Evolutionary conservation across 2,113 vertebrate species (phyloP).

Genomic region (Saccopteryx leptura): DNA sequence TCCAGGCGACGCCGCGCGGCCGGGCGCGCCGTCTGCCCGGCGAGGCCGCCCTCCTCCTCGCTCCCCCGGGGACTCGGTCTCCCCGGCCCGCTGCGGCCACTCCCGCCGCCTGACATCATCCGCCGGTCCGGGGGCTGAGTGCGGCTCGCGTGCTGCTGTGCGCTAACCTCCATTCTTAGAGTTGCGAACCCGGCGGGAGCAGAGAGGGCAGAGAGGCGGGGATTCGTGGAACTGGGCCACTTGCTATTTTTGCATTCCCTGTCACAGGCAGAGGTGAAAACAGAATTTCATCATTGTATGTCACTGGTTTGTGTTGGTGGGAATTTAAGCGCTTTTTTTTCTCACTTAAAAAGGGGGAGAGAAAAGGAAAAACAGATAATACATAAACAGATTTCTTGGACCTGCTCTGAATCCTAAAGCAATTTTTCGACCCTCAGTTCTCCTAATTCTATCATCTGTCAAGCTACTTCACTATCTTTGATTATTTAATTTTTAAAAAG

Average conservation of each 20-base stretch:
- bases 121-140: conserved; percentile 80
- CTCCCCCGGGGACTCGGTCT: conserved; percentile 80
- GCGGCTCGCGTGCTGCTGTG: conserved; percentile 62
- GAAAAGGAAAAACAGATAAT: conserved; percentile 44
- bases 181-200: conserved; percentile 86
- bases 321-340: conserved; percentile 46
- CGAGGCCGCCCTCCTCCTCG: conserved; percentile 19
- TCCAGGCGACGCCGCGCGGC: conserved; percentile 86
- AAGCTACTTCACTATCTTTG: conserved; percentile 16
- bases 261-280: conserved; percentile 85
- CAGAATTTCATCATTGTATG: conserved; percentile 83
- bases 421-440: not conserved
- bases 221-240: conserved; percentile 88
- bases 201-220: conserved; percentile 76
- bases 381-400: conserved; percentile 58
- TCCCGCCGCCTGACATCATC: conserved; percentile 87
- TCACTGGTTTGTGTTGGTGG: conserved; percentile 78
- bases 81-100: conserved; percentile 79
- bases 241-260: conserved; percentile 90
- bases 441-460: not conserved
- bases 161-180: conserved; percentile 88
- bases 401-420: conserved; percentile 22
- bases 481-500: not conserved
- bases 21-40: conserved; percentile 74
- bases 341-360: not conserved